A percentile compares a stretch with the other conserved stretches of the same genome.
Conservation (phyloP, 1,140 invertebrate genomes). For the Danaus melanippus region DNA sequence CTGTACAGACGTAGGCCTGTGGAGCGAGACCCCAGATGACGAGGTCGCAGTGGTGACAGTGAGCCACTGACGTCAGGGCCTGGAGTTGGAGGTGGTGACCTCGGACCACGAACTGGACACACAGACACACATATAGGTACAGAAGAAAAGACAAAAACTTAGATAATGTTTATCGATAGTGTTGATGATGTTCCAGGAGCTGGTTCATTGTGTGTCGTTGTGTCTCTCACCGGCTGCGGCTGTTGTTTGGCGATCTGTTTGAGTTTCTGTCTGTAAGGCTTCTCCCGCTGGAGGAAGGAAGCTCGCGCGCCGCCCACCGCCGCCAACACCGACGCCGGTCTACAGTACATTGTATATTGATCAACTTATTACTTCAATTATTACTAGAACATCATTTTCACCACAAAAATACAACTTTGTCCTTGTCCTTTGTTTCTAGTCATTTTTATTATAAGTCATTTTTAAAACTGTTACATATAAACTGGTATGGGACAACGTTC, state of each 20-base stretch:
- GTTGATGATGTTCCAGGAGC: too few species aligned
- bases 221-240: conserved; percentile 49
- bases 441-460: too few species aligned
- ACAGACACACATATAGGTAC: not conserved
- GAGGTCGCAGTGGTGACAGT: conserved; percentile 93
- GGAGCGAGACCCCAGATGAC: conserved; percentile 95
- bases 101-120: conserved; percentile 78
- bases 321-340: conserved; percentile 51
- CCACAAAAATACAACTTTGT: too few species aligned
- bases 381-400: too few species aligned
- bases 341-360: too few species aligned
- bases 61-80: conserved; percentile 90
- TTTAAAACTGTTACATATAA: too few species aligned
- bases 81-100: conserved; percentile 93
- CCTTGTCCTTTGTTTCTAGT: too few species aligned
- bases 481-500: too few species aligned
- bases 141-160: too few species aligned
- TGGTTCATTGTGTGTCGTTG: too few species aligned
- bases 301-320: conserved; percentile 45
- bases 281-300: conserved; percentile 60
- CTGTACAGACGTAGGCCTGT: conserved; percentile 92
- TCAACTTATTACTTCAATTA: too few species aligned
- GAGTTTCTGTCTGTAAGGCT: conserved; percentile 61
- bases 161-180: too few species aligned
- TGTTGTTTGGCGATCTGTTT: conserved; percentile 61